A percentile compares a stretch with the other conserved stretches of the same genome.
These are phyloP conservation scores for Tretioscincus oriximinensis DNA, from an alignment of 2,113 vertebrate genomes.

Conservation along the genomic window DNA sequence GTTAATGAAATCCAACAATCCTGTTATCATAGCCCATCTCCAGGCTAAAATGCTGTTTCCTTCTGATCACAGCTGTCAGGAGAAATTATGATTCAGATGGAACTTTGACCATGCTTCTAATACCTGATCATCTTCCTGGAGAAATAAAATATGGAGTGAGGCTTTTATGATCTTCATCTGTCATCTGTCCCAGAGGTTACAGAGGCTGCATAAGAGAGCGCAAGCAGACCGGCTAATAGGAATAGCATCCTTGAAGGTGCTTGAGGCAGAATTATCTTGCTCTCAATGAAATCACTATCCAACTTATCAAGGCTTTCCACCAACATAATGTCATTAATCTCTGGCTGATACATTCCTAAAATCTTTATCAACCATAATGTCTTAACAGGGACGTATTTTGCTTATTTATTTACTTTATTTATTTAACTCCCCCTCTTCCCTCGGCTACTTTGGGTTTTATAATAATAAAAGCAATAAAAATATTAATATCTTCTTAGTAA, in stretches of 20 bases:
- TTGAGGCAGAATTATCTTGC: constrained; percentile 16
- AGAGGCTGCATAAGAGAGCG: not conserved
- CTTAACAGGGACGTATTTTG: not conserved
- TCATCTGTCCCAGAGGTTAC: constrained; percentile 20
- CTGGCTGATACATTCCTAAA: constrained; percentile 11
- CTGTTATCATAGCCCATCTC: constrained; percentile 26
- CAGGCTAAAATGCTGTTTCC: constrained; percentile 27
- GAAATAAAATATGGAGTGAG: constrained; percentile 23
- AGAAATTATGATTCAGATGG: constrained; percentile 16
- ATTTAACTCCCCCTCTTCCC: too few relatives aligned
- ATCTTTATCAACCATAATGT: not conserved
- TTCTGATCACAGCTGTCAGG: constrained; percentile 16
- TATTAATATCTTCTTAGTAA: too few relatives aligned
- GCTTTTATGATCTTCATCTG: constrained; percentile 20
- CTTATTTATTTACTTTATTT: too few relatives aligned
- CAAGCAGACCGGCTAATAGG: not conserved
- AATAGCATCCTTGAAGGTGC: not conserved
- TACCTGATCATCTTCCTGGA: constrained; percentile 23
- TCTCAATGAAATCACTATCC: constrained; percentile 3
- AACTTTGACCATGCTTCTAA: constrained; percentile 34
- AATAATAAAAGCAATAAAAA: too few relatives aligned
- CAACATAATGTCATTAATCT: not conserved
- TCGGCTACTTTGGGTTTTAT: too few relatives aligned
- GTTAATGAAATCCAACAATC: constrained; percentile 31
- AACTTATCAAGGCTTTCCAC: constrained; percentile 16